phyloP scores from a whole-genome alignment of 1,140 invertebrate species.

The Brachionus asplanchnoidis region DNA sequence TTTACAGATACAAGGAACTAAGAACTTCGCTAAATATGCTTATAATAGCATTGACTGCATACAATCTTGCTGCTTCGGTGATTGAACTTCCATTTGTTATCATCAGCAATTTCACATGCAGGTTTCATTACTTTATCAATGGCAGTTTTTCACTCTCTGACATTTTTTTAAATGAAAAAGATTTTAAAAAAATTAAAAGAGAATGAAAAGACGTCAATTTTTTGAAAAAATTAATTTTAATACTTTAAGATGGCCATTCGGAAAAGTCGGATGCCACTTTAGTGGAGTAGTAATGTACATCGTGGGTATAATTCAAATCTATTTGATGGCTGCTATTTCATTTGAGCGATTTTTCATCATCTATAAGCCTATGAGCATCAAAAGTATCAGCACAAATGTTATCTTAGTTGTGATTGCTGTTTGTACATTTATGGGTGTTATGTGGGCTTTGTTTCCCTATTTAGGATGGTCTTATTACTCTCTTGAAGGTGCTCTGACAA shows the following conservation, averaged over 20 bases:
- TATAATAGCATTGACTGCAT: conserved; percentile 35
- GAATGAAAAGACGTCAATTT: background rate
- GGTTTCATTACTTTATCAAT: background rate
- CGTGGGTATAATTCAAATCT: background rate
- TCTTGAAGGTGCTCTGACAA: conserved; percentile 38
- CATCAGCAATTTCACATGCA: conserved; percentile 23
- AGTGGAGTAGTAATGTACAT: conserved; percentile 20
- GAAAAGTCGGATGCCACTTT: background rate
- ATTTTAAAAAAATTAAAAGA: background rate
- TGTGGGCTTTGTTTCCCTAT: conserved; percentile 8
- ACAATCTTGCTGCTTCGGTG: background rate
- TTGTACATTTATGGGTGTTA: background rate
- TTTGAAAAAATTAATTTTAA: background rate
- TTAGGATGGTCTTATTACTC: conserved; percentile 36
- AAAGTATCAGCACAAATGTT: conserved; percentile 13
- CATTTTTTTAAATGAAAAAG: background rate
- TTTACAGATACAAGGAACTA: conserved; percentile 7
- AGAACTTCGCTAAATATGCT: conserved; percentile 12
- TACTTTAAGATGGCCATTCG: background rate
- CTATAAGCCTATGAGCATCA: conserved; percentile 31
- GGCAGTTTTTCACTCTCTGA: background rate
- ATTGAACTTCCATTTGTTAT: conserved; percentile 37
- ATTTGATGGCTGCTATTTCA: conserved; percentile 32
- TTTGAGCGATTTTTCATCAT: conserved; percentile 21
- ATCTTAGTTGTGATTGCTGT: background rate